Conservation (phyloP, 2,113 vertebrate species). For the Pedetes capensis region DNA sequence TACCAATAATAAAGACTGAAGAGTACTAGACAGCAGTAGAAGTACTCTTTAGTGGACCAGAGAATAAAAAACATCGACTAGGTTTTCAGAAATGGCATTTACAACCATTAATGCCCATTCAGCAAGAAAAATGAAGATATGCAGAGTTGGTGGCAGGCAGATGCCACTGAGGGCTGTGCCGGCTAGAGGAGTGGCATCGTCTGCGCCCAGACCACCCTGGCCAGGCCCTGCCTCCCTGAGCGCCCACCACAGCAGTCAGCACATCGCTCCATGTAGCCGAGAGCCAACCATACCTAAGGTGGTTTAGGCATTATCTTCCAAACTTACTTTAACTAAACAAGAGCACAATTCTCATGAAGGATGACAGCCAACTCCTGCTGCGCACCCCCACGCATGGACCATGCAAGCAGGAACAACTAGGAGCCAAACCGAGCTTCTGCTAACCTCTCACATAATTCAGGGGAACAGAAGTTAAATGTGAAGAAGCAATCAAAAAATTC, state of each 20-base stretch:
- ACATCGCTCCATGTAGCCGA: background rate
- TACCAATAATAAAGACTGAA: background rate
- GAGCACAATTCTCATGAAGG: no score
- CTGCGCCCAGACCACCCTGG: background rate
- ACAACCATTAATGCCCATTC: background rate
- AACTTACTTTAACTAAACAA: background rate
- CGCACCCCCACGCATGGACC: accelerated
- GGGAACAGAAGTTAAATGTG: background rate
- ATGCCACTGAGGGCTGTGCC: no score
- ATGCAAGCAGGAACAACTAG: background rate
- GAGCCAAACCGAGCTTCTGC: no score
- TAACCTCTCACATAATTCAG: background rate
- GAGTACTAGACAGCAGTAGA: background rate
- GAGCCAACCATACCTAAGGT: background rate
- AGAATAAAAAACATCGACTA: background rate
- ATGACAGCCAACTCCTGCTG: accelerated
- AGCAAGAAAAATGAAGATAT: background rate
- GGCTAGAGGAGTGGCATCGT: accelerated
- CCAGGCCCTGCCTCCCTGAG: background rate
- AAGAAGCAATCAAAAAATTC: background rate
- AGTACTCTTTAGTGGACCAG: background rate
- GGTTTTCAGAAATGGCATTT: background rate
- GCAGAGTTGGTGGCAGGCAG: no score
- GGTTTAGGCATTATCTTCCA: accelerated
- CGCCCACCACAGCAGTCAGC: background rate